Percentiles rank a stretch among this genome's conserved stretches.
Conservation (phyloP, 1,140 invertebrate genomes). For the Leptinotarsa texana region DNA sequence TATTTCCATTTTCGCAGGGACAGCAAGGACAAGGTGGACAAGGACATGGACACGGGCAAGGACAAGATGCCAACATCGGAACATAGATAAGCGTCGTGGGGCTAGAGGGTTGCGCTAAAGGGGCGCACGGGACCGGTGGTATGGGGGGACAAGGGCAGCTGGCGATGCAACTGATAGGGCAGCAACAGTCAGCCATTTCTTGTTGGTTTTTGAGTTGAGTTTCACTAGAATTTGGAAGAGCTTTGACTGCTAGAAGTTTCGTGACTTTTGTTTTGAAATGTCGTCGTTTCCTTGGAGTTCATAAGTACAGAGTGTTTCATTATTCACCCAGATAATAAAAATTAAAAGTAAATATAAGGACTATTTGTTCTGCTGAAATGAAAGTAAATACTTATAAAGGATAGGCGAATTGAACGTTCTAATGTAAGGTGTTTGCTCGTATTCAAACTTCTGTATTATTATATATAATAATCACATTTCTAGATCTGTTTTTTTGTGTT, state of each 20-base stretch:
- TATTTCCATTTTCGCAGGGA: neutral
- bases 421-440: too few relatives aligned
- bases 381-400: too few relatives aligned
- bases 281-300: neutral
- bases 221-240: slow-evolving; percentile 14
- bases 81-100: slow-evolving; percentile 31
- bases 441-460: too few relatives aligned
- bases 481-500: too few relatives aligned
- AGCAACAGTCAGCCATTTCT: slow-evolving; percentile 38
- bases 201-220: neutral
- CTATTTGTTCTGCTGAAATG: too few relatives aligned
- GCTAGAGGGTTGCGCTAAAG: slow-evolving; percentile 32
- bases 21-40: slow-evolving; percentile 15
- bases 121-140: slow-evolving; percentile 29
- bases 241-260: neutral
- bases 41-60: slow-evolving; percentile 31
- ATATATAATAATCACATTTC: too few relatives aligned
- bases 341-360: too few relatives aligned
- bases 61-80: slow-evolving; percentile 26
- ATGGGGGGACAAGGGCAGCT: slow-evolving; percentile 31
- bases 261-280: slow-evolving; percentile 7
- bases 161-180: slow-evolving; percentile 28
- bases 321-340: neutral
- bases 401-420: too few relatives aligned
- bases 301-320: neutral